These are phyloP conservation scores for Tupiocoris notatus DNA, from an alignment of 2,888 invertebrate genomes.

Conservation along the genomic window DNA sequence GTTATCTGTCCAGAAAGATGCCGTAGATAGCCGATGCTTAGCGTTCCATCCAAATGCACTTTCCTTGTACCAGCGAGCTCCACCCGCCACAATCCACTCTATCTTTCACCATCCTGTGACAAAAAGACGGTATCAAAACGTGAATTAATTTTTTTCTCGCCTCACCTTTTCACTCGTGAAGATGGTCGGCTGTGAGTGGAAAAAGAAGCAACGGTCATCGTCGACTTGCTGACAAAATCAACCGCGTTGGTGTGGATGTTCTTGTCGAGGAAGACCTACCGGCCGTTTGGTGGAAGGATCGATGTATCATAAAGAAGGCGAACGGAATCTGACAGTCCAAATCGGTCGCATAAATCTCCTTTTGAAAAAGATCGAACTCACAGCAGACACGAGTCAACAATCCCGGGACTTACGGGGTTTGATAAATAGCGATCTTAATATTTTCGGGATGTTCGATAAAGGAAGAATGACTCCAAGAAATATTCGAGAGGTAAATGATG, in stretches of 20 bases:
- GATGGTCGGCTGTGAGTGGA: not conserved
- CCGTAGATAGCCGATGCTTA: constrained; percentile 33
- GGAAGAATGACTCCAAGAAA: not conserved
- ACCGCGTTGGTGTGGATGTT: not conserved
- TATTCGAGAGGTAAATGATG: not conserved
- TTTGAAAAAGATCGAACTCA: not conserved
- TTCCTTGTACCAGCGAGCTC: constrained; percentile 26
- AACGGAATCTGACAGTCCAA: constrained; percentile 11
- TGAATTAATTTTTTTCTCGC: constrained; percentile 38
- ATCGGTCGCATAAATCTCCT: constrained; percentile 17
- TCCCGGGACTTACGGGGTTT: not conserved
- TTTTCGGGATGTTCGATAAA: not conserved
- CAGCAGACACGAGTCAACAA: not conserved
- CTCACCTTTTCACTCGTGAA: constrained; percentile 6
- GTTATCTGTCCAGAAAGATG: constrained; percentile 40
- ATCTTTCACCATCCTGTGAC: not conserved
- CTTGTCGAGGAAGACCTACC: not conserved
- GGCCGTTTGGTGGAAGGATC: not conserved
- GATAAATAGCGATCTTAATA: not conserved
- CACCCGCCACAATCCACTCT: too few relatives aligned
- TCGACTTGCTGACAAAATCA: not conserved
- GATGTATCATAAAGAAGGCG: not conserved
- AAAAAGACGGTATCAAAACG: constrained; percentile 10
- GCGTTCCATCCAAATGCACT: constrained; percentile 41
- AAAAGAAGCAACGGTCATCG: not conserved